These are phyloP conservation scores for Dichetophora obliterata DNA, from an alignment of 2,888 invertebrate genomes.

Conservation along the genomic window DNA sequence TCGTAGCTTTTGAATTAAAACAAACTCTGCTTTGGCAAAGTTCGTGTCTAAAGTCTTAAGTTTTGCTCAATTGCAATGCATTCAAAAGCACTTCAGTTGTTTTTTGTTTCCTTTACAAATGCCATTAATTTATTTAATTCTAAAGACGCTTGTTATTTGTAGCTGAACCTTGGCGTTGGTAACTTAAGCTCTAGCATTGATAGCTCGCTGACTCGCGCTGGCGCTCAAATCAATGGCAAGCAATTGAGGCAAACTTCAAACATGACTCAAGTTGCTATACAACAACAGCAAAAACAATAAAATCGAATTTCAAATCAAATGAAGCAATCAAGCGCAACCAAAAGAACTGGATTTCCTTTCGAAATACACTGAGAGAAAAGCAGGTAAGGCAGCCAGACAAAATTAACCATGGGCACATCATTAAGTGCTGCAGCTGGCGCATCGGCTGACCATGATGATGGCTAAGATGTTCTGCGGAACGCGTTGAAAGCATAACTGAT, in stretches of 20 bases:
- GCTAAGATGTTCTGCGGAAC: slow-evolving; percentile 8
- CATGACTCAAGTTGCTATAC: slow-evolving; percentile 25
- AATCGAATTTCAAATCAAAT: slow-evolving; percentile 17
- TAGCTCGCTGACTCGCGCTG: neutral
- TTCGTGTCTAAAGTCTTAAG: neutral
- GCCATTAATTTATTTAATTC: slow-evolving; percentile 5
- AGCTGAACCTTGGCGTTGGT: neutral
- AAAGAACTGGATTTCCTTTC: slow-evolving; percentile 36
- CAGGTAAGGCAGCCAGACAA: neutral
- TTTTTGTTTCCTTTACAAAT: neutral
- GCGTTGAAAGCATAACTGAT: slow-evolving; percentile 41
- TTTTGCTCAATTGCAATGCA: neutral
- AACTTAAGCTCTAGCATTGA: neutral
- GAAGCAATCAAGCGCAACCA: slow-evolving; percentile 25
- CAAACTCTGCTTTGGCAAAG: neutral
- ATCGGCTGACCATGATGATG: neutral
- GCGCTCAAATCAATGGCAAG: neutral
- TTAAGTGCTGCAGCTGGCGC: neutral
- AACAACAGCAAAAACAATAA: slow-evolving; percentile 10
- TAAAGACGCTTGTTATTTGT: neutral
- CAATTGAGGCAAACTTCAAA: slow-evolving; percentile 24
- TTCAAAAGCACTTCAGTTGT: neutral
- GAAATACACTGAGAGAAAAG: neutral
- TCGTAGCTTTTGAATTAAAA: neutral
- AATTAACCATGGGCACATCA: neutral